Base-by-base conservation (phyloP, 2,797 vertebrate species). In the Microctenopoma steveboyesi region DNA sequence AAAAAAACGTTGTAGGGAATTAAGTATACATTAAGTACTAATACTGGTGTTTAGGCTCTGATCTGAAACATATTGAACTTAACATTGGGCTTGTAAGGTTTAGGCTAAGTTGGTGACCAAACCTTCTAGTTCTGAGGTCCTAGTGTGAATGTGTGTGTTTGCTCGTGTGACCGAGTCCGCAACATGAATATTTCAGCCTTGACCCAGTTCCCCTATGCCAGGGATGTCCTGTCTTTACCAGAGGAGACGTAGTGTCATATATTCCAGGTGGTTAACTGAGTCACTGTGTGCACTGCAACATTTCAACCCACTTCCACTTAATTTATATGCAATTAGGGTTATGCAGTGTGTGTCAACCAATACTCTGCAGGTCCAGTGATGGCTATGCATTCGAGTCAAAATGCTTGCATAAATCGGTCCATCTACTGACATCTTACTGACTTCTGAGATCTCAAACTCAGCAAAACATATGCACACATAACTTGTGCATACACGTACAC, bases 181-280 rank as follows among this genome's bases (percentile, higher is more conserved):
- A 65, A 62, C 73, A 87, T 90, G 83, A 91, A 90, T 92, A 89
- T 91, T 92, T 92, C 73, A 91, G 86, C 83, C 81, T 76, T 92
- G 89, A 93, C 86, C 90, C 82, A 91, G 63, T 92, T 93, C 86
- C 82, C 58, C 69, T 55, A 65, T 79, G 76, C 78, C 30, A 73
- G 86, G 88, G 91, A 91, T 90, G 86, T 92, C 89, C 89, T 87
- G 86, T 82, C 88, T 90, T 80, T 80, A 83, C 74, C 82, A 82
- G 76, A 84, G 75, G 86, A 88, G 82, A 91, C 80, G 55, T 84
- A 46, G 70, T 89, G 91, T 91, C 90, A 89, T 83, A 84, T 86
- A 83, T 91, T 90, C 85, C 86, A 84, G 86, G 87, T 92, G 87
- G 85, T 89, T 87, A 83, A 82, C 89, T 89, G 92, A 92, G 89